Evolutionary conservation across 2,797 vertebrate species (phyloP).

Genomic region (Tokudaia muenninki): DNA sequence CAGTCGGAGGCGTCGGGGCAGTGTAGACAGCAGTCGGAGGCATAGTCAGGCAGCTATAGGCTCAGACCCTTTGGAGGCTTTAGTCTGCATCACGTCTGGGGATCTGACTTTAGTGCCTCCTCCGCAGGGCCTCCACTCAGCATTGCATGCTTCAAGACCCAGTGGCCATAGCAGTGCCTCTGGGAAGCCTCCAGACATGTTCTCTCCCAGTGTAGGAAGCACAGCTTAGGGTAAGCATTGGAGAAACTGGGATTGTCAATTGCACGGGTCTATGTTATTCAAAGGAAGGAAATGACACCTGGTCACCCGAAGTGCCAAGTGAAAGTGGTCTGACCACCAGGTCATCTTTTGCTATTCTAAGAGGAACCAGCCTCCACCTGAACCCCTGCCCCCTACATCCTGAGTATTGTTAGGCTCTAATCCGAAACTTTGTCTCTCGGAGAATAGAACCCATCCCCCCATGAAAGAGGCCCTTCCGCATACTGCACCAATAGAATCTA

Average conservation of each 20-base stretch:
- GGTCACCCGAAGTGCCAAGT: no score
- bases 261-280: background rate
- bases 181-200: background rate
- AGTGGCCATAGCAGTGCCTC: background rate
- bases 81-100: background rate
- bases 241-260: background rate
- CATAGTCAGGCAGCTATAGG: background rate
- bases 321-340: background rate
- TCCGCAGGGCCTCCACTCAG: background rate
- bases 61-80: background rate
- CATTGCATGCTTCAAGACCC: constrained; percentile 24
- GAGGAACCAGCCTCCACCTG: background rate
- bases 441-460: background rate
- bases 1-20: background rate
- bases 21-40: no score
- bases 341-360: no score
- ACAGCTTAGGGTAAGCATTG: background rate
- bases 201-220: background rate
- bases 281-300: background rate
- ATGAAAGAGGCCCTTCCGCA: background rate
- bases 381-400: background rate
- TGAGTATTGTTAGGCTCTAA: background rate
- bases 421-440: background rate
- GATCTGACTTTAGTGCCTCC: background rate
- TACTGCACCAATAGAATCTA: background rate